Percentiles rank a stretch among this genome's conserved stretches.
These are phyloP conservation scores for Rhagoletis zephyria DNA, from an alignment of 1,140 invertebrate genomes.

Conservation along the genomic window DNA sequence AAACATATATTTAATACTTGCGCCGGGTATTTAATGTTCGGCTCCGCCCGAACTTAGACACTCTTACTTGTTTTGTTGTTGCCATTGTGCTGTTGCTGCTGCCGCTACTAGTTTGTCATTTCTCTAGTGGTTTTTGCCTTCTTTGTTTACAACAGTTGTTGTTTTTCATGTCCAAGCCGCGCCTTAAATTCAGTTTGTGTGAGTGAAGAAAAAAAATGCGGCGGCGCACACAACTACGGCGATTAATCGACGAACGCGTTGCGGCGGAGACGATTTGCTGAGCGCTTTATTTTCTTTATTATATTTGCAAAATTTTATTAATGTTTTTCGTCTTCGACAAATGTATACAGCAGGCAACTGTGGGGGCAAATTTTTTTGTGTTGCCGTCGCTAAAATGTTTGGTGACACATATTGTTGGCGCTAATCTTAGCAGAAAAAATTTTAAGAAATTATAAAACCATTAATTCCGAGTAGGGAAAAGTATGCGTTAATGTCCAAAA, in stretches of 20 bases:
- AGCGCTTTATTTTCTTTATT: too few species aligned
- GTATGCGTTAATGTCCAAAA: neutral
- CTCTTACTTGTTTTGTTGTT: conserved; percentile 1
- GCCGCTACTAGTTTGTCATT: neutral
- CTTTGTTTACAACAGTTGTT: neutral
- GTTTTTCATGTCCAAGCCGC: conserved; percentile 6
- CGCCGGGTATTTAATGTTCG: too few species aligned
- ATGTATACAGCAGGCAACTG: neutral
- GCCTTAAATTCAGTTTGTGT: conserved; percentile 16
- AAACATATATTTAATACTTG: too few species aligned
- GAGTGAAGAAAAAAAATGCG: neutral
- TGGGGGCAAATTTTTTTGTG: neutral
- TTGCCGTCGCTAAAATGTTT: neutral
- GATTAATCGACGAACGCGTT: neutral
- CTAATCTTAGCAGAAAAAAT: neutral
- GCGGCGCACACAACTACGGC: neutral
- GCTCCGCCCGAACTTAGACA: too few species aligned
- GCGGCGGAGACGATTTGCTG: neutral
- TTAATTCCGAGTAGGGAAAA: too few species aligned
- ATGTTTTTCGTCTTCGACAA: too few species aligned
- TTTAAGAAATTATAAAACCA: too few species aligned
- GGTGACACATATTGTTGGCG: neutral
- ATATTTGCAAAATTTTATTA: neutral
- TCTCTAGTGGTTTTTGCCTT: neutral
- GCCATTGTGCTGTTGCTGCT: neutral